Conservation (phyloP, 2,113 vertebrate genomes). For the Brachyhypopomus gauderio region DNA sequence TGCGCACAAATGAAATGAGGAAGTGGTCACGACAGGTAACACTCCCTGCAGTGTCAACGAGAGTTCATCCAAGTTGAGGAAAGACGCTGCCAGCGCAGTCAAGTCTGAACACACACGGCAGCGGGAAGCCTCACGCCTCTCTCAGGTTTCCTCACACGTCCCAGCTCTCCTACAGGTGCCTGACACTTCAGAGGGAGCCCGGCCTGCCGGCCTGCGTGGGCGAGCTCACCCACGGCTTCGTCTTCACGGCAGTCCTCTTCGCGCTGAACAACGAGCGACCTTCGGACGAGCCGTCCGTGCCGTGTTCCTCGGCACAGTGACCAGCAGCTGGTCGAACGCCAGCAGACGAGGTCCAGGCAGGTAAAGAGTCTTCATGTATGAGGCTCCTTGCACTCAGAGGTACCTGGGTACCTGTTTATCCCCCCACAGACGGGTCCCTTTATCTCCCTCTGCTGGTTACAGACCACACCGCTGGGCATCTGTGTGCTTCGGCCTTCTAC, state of each 20-base stretch:
- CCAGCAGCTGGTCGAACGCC: conserved; percentile 2
- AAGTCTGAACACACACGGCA: conserved; percentile 54
- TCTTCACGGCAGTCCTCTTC: conserved; percentile 7
- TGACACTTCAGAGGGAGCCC: conserved; percentile 19
- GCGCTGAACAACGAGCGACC: conserved; percentile 14
- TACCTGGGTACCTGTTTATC: conserved; percentile 16
- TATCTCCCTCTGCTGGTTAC: conserved; percentile 53
- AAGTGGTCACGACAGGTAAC: conserved; percentile 38
- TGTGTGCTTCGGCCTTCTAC: background rate
- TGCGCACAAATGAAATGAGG: background rate
- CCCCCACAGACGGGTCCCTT: conserved; percentile 43
- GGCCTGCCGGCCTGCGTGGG: conserved; percentile 18
- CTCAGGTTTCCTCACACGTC: conserved; percentile 24
- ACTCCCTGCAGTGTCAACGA: conserved; percentile 36
- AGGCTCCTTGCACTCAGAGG: background rate
- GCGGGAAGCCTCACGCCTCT: conserved; percentile 49
- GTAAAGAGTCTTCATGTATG: background rate
- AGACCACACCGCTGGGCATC: conserved; percentile 6
- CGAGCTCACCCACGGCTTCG: conserved; percentile 30
- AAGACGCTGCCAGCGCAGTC: conserved; percentile 51
- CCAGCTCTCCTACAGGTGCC: conserved; percentile 31
- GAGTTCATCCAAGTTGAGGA: conserved; percentile 56
- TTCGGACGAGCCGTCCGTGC: conserved; percentile 17
- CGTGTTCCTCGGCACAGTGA: background rate
- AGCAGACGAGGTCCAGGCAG: background rate